Conservation (phyloP, 2,113 vertebrate species). For the Addax nasomaculatus region DNA sequence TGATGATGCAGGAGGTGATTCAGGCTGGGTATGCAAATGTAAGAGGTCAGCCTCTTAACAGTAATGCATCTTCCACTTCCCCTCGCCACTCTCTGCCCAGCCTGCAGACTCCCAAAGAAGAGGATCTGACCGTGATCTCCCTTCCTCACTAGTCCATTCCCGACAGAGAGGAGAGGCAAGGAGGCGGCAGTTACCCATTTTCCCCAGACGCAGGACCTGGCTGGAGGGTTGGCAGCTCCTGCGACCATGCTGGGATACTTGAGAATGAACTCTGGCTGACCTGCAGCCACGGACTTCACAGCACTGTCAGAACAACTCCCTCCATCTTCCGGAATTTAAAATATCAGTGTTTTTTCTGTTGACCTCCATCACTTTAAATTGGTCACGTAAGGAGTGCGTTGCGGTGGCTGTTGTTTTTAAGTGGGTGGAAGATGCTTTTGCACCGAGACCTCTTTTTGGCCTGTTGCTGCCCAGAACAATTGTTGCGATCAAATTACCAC, state of each 20-base stretch:
- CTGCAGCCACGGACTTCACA: not conserved
- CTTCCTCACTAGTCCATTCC: not conserved
- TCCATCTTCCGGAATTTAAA: conserved; percentile 16
- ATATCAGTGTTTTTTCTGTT: not conserved
- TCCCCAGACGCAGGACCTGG: not conserved
- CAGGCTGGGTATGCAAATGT: not conserved
- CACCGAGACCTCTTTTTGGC: conserved; percentile 40
- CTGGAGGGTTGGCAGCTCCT: not conserved
- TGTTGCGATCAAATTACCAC: conserved; percentile 68
- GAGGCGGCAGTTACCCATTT: rapidly evolving
- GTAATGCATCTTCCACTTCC: not conserved
- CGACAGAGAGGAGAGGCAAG: not conserved
- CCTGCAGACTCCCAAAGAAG: not conserved
- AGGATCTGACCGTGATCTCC: not conserved
- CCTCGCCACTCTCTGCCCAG: not conserved
- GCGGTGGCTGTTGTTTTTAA: not conserved
- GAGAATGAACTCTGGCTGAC: not conserved
- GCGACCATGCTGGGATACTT: rapidly evolving
- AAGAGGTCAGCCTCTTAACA: not conserved
- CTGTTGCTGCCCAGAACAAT: conserved; percentile 59
- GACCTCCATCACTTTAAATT: conserved; percentile 50
- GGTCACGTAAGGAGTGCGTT: not conserved
- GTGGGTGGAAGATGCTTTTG: not conserved
- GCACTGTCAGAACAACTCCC: not conserved
- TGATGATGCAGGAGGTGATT: not conserved